Conservation (phyloP, 2,797 vertebrate species). For the Bryconaethiops microstoma region DNA sequence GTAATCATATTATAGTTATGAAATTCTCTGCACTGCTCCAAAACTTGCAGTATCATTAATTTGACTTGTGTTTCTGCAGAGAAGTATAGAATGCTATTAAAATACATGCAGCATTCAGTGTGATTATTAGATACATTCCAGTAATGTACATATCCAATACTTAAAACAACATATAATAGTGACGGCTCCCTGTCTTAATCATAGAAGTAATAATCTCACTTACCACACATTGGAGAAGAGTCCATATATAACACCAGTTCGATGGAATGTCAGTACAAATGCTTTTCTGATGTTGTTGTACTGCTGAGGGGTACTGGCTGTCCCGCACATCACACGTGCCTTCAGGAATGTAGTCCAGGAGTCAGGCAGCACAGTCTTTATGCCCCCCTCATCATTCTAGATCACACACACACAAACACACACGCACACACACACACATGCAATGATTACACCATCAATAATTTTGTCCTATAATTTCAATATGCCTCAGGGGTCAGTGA, state of each 20-base stretch:
- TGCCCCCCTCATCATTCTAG: constrained; percentile 81
- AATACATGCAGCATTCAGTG: neutral
- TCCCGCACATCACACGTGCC: constrained; percentile 81
- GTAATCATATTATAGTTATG: constrained; percentile 6
- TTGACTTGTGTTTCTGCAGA: neutral
- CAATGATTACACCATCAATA: neutral
- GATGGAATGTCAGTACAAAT: constrained; percentile 73
- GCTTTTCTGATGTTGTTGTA: constrained; percentile 82
- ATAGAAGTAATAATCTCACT: constrained; percentile 50
- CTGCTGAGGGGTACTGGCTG: constrained; percentile 76
- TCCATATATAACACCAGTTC: constrained; percentile 78
- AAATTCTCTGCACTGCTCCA: neutral
- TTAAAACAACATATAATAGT: neutral
- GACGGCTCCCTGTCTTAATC: neutral
- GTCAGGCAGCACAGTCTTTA: constrained; percentile 69
- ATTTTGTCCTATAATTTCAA: neutral
- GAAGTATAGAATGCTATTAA: neutral
- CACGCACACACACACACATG: constrained; percentile 1
- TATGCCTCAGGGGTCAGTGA: neutral
- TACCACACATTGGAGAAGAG: constrained; percentile 84
- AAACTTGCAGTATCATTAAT: neutral
- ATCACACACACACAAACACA: neutral
- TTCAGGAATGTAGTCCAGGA: constrained; percentile 86
- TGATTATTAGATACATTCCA: neutral
- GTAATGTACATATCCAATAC: neutral